phyloP scores from a whole-genome alignment of 2,888 invertebrate genomes.

The Heterodera filipjevi region DNA sequence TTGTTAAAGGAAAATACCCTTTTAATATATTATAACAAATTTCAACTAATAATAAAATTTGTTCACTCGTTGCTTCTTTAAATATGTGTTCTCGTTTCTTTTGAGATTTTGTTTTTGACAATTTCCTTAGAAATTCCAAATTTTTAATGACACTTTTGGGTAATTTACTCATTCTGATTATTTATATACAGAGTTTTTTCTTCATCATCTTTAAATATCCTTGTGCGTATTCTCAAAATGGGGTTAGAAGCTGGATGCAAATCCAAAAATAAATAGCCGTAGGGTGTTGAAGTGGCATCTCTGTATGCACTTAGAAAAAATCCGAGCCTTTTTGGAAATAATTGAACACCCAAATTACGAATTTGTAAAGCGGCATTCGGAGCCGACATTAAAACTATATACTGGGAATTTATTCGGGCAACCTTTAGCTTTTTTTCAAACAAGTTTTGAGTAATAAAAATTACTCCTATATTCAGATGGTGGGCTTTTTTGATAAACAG shows the following conservation, averaged over 20 bases:
- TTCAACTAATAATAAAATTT: slow-evolving; percentile 25
- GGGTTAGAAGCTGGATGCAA: slow-evolving; percentile 21
- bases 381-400: slow-evolving; percentile 33
- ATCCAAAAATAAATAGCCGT: slow-evolving; percentile 30
- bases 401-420: slow-evolving; percentile 29
- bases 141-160: not conserved
- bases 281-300: not conserved
- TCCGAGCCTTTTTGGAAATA: slow-evolving; percentile 21
- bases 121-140: not conserved
- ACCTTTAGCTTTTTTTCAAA: slow-evolving; percentile 32
- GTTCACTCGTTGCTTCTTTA: slow-evolving; percentile 9
- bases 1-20: not conserved
- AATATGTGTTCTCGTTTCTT: not conserved
- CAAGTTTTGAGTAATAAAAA: slow-evolving; percentile 32
- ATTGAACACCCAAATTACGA: slow-evolving; percentile 27
- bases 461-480: slow-evolving; percentile 18
- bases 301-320: slow-evolving; percentile 21
- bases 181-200: not conserved
- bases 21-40: slow-evolving; percentile 19
- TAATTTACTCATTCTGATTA: not conserved
- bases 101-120: not conserved
- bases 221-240: slow-evolving; percentile 13
- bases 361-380: slow-evolving; percentile 26
- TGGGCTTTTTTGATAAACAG: slow-evolving; percentile 34
- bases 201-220: slow-evolving; percentile 27